Conservation (phyloP, 1,140 invertebrate genomes). For the Trichoplusia ni region DNA sequence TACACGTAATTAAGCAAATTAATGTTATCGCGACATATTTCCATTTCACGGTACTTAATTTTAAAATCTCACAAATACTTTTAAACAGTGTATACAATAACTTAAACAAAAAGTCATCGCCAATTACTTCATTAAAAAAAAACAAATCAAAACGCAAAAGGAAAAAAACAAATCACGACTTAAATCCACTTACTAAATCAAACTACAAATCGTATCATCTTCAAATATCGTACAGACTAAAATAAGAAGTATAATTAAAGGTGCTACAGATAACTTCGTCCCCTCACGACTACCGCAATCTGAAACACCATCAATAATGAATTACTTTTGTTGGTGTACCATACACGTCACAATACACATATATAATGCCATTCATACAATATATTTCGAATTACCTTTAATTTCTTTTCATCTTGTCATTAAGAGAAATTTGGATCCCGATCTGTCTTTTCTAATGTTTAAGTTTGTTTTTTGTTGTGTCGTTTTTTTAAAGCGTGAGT, state of each 20-base stretch:
- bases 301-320: slow-evolving; percentile 62
- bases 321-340: slow-evolving; percentile 66
- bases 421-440: slow-evolving; percentile 1
- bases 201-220: background rate
- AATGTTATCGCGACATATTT: no score
- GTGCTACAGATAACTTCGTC: slow-evolving; percentile 62
- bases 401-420: slow-evolving; percentile 25
- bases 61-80: no score
- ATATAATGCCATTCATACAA: background rate
- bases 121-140: background rate
- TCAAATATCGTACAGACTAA: slow-evolving; percentile 54
- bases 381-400: background rate
- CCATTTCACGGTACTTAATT: no score
- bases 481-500: no score
- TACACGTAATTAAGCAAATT: no score
- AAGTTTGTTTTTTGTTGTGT: background rate
- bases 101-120: no score
- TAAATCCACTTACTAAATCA: background rate
- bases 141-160: background rate
- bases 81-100: no score
- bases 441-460: background rate
- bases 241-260: slow-evolving; percentile 65
- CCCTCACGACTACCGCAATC: slow-evolving; percentile 55
- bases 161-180: background rate
- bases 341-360: slow-evolving; percentile 9